Percentiles rank a stretch among this genome's conserved stretches.
Conservation (phyloP, 2,888 invertebrate species). For the Cryptocephalus primarius region DNA sequence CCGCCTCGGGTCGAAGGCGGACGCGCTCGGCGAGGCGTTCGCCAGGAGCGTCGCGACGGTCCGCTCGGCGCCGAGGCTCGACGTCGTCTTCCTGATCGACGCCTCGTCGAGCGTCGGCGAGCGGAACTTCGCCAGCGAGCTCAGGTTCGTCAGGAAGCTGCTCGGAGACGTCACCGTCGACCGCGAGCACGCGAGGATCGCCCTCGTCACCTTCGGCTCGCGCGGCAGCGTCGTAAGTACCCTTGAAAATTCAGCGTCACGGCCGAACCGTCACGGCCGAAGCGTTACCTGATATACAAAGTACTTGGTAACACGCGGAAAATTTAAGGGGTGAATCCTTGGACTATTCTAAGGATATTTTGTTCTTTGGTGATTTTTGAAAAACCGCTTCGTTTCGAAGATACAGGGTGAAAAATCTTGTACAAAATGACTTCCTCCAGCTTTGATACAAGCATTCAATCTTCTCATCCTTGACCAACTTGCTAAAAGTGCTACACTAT, state of each 20-base stretch:
- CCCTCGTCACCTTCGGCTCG: slow-evolving; percentile 55
- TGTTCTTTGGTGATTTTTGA: no score
- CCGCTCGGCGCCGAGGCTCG: slow-evolving; percentile 37
- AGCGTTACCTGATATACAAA: no score
- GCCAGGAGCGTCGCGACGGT: slow-evolving; percentile 45
- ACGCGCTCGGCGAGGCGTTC: slow-evolving; percentile 43
- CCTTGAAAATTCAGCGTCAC: not conserved
- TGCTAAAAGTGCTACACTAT: no score
- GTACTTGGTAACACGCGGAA: no score
- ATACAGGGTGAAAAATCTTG: no score
- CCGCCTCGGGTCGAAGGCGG: slow-evolving; percentile 41
- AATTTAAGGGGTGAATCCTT: no score
- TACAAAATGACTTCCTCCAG: no score
- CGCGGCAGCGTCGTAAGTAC: slow-evolving; percentile 42
- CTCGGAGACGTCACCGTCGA: slow-evolving; percentile 56
- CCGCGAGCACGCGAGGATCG: slow-evolving; percentile 49
- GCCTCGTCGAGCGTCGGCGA: slow-evolving; percentile 58
- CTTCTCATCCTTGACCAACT: no score
- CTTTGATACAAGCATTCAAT: no score
- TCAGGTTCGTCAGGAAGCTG: slow-evolving; percentile 55
- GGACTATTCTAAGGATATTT: no score
- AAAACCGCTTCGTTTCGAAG: no score
- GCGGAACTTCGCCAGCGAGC: slow-evolving; percentile 52
- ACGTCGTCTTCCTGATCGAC: slow-evolving; percentile 57
- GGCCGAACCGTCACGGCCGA: no score